Evolutionary conservation across 2,113 vertebrate genomes (phyloP), one percentile per base, ranked within the genome.

Genomic region (Rana temporaria): DNA sequence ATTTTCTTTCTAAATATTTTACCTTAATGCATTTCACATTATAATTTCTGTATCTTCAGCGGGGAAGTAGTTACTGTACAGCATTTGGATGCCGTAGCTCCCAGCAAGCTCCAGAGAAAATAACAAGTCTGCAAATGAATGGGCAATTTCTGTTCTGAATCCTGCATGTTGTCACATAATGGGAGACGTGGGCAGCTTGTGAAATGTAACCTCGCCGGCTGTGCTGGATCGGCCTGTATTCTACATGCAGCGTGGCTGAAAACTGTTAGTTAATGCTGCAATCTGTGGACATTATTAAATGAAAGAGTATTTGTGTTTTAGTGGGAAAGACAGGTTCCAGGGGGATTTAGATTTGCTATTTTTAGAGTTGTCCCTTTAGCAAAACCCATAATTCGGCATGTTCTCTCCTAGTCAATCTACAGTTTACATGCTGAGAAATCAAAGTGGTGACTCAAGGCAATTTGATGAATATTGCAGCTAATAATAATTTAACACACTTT

Each of bases 321-420:
- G 65, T 26, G 32, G 53, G 19, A 60, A 42, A 20, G 18, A 24
- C 15, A 1, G 3, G 26, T 22, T 67, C 34, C 19, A 30, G 15
- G 34, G 77, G 65, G 63, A 68, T 59, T 67, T 42, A 69, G 53
- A 4, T 38, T 38, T 69, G 15, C 65, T 79, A 79, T 79, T 42
- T 79, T 55, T 79, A 78, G 63, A 14, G 55, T 1, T 15, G 30
- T 69, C 65, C 64, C 77, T 79, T 65, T 18, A 69, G 65, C 77
- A 22, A 79, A 79, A 69, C 63, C 24, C 77, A 79, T 78, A 56
- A 78, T 79, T 79, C 48, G 59, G 30, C 30, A 68, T 60, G 53
- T 60, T 69, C 66, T 69, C 52, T 79, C 48, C 64, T 14, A 26
- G 57, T 76, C 48, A 53, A 32, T 63, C 59, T 75, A 59, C 20